Base-by-base conservation (phyloP, 2,113 vertebrate species). In the Pseudorhombus dupliciocellatus region DNA sequence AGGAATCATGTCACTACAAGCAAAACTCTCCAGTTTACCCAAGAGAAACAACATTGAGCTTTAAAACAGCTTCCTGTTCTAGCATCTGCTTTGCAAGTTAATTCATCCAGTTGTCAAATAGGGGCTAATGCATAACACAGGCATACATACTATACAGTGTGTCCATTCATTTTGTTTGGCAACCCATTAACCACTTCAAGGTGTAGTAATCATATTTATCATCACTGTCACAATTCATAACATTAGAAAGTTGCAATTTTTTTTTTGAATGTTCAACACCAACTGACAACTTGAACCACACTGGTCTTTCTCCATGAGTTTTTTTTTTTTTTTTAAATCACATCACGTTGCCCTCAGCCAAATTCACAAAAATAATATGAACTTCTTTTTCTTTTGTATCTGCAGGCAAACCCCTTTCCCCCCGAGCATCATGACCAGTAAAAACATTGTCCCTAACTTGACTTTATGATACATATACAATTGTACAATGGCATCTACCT, bases 401-500 rank as follows among this genome's bases (percentile, higher is more conserved):
- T 85, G 87, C 72, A 86, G 84, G 85, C 73, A 78, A 89, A 73
- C 73, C 73, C 70, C 73, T 65, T 78, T 10, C 40, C 42, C 66
- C 86, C 73, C 56, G 60, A 88, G 87, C 88, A 87, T 82, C 84
- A 73, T 60, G 61, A 84, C 76, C 82, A 74, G 79, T 85, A 79
- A 60, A 75, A 80, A 76, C 68, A 50, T 66, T 54, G 72, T 28
- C 81, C 82, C 84, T 66, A 84, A 68, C 69, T 52, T 30, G 78
- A 64, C 79, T 78, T 79, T 81, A 81, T 77, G 83, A 89, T 86
- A 82, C 86, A 92, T 86, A 82, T 82, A 89, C 74, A 87, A 84
- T 83, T 89, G 74, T 84, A 91, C 86, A 88, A 86, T 73, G 80
- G 79, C 31, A 30, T 64, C 81, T 72, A 87, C 83, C 88, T 92